Base-by-base conservation (phyloP, 2,888 invertebrate genomes). In the Ophion costatus region DNA sequence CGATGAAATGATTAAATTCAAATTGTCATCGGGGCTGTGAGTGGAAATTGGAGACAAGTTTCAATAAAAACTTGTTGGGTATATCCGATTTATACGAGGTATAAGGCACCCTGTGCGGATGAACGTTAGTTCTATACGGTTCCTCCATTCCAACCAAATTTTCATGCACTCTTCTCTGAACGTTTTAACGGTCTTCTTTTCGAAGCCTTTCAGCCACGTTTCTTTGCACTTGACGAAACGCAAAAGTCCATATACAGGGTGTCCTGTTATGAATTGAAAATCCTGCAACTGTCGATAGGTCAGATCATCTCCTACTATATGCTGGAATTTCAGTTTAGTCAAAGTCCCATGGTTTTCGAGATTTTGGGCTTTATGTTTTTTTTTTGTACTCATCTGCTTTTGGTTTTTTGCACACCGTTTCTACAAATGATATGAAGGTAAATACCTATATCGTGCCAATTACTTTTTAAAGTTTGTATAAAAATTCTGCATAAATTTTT, bases 1-100 rank as follows among this genome's bases (percentile, higher is more conserved):
- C 29, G 29, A 29, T 29, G 29, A 42, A 61, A 80, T 82, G 67
- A 82, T 80, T 42, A 71, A 80, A 71, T 82, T 75, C 71, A 66
- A 79, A 82, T 85, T 67, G 76, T 29, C 45, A 59, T 69, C 45
- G 66, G 45, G 61, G 59, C 24, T 59, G 64, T 33, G 29, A 61
- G 66, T 83, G 45, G 64, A 42, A 80, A 73, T 71, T 67, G 20
- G 63, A 83, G 70, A 64, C 73, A 61, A 29, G 20, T 42, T 63
- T 51, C 57, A 38, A 63, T 29, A 29, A 29, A 29, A 71, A 77
- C 17, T 75, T 51, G 64, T 42, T 51, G 69, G 22, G 42, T 78
- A 70, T 42, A 9, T 64, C 20, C 42, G 29, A 29, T 29, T 29
- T 29, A 20, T 29, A 42, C n/a, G 14, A 14, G 38, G 10, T 61